Percentiles rank a stretch among this genome's conserved stretches.
Evolutionary conservation across 2,888 invertebrate genomes (phyloP).

Genomic region (Helobdella robusta): DNA sequence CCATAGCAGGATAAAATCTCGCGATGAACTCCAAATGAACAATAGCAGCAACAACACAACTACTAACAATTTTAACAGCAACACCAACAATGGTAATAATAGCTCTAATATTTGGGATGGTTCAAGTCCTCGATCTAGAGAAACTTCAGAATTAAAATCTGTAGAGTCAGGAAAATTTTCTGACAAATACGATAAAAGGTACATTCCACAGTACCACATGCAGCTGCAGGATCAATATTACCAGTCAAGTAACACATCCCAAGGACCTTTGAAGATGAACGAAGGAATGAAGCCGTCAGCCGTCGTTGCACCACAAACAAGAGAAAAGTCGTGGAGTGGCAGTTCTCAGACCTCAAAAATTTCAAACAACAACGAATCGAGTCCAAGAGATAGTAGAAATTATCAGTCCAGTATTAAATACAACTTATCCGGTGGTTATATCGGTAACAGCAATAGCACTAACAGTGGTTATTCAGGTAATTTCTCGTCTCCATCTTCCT

Average conservation of each 20-base stretch:
- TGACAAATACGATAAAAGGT: conserved; percentile 8
- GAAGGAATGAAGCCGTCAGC: conserved; percentile 27
- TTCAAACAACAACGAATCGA: not conserved
- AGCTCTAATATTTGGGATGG: conserved; percentile 7
- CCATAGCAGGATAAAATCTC: conserved; percentile 5
- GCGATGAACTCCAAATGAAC: not conserved
- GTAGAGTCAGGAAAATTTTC: not conserved
- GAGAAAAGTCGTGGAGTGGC: conserved; percentile 10
- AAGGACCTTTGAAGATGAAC: no score
- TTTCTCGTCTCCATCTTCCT: not conserved
- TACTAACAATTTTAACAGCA: not conserved
- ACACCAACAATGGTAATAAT: not conserved
- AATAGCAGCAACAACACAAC: no score
- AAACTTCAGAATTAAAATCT: not conserved
- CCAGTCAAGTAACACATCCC: not conserved
- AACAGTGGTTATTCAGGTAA: not conserved
- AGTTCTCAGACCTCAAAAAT: not conserved
- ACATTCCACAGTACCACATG: not conserved
- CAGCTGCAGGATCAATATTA: not conserved
- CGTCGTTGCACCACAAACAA: conserved; percentile 27
- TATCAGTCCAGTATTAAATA: not conserved
- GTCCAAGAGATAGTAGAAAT: not conserved
- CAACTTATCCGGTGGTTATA: not conserved
- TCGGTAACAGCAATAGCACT: conserved; percentile 11
- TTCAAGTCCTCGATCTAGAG: not conserved